phyloP scores from a whole-genome alignment of 2,113 vertebrate species.

The Lathamus discolor region DNA sequence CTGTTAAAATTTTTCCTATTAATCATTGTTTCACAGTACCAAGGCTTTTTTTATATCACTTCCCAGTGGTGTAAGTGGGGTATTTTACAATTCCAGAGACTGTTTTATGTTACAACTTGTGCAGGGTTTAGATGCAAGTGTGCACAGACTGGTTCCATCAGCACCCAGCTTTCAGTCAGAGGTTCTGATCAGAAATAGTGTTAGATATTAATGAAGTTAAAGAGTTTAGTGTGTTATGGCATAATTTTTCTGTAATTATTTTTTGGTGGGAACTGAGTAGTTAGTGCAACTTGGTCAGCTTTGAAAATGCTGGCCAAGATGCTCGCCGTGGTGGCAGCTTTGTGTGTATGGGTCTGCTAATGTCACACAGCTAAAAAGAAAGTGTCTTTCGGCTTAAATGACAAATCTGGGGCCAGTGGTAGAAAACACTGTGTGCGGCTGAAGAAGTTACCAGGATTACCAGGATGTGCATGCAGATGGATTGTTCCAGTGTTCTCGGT shows the following conservation, averaged over 20 bases:
- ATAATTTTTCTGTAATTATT: not conserved
- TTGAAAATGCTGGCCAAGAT: not conserved
- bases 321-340: not conserved
- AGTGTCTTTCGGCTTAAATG: not conserved
- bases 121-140: not conserved
- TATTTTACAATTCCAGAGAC: not conserved
- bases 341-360: not conserved
- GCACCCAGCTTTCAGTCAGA: not conserved
- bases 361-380: not conserved
- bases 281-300: not conserved
- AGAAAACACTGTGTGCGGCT: not conserved
- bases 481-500: not conserved
- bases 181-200: not conserved
- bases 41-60: not conserved
- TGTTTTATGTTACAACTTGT: not conserved
- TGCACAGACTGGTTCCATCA: not conserved
- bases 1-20: conserved; percentile 42
- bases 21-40: not conserved
- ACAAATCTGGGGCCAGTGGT: not conserved
- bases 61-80: not conserved
- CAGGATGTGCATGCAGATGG: not conserved
- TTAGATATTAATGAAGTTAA: not conserved
- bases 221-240: not conserved
- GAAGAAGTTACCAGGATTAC: not conserved
- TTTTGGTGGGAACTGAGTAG: not conserved